phyloP scores from a whole-genome alignment of 2,888 invertebrate species.

The Deilephila elpenor region DNA sequence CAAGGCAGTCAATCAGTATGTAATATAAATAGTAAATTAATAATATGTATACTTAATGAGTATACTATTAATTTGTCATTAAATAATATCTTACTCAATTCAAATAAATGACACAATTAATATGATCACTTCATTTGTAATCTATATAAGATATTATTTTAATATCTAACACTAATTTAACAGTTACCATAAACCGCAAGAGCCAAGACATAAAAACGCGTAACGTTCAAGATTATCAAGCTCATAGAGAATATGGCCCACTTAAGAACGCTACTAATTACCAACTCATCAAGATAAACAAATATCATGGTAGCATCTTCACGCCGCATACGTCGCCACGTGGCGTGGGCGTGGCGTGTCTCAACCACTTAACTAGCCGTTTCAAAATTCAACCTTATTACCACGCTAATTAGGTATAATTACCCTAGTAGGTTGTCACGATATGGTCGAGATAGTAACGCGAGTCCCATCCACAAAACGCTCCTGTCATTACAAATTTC shows the following conservation, averaged over 20 bases:
- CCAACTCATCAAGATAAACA: slow-evolving; percentile 42
- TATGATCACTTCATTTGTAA: no score
- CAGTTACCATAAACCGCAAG: neutral
- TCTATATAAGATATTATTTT: neutral
- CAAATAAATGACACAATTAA: no score
- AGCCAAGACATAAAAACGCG: neutral
- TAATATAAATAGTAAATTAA: no score
- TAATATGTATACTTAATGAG: no score
- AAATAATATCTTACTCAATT: no score
- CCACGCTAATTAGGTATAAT: neutral
- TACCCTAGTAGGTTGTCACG: neutral
- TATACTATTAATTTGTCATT: no score
- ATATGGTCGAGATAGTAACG: slow-evolving; percentile 1
- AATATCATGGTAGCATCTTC: slow-evolving; percentile 42
- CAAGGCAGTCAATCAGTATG: no score
- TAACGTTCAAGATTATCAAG: slow-evolving; percentile 5
- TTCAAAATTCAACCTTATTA: neutral
- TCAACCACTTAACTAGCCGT: slow-evolving; percentile 33
- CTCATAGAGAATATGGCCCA: slow-evolving; percentile 19
- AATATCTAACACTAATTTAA: neutral
- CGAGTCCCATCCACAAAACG: neutral
- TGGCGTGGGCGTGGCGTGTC: slow-evolving; percentile 39
- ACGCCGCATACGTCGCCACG: slow-evolving; percentile 34
- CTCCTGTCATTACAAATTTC: neutral
- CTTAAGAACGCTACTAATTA: slow-evolving; percentile 28